Percentiles rank a stretch among this genome's conserved stretches.
These are phyloP conservation scores for Nesoenas mayeri DNA, from an alignment of 2,113 vertebrate species.

Conservation along the genomic window DNA sequence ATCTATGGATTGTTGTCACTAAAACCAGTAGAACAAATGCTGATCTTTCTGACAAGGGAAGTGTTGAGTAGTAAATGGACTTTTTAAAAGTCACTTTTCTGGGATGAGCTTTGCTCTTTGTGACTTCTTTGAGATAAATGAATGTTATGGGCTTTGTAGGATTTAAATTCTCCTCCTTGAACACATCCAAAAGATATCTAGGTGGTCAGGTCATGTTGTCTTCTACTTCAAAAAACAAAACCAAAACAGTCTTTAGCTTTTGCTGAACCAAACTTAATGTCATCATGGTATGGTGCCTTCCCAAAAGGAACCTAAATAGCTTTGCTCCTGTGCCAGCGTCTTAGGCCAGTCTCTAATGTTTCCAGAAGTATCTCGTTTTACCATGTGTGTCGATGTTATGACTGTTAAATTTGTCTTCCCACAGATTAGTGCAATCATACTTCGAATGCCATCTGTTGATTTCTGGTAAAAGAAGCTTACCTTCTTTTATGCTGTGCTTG, in stretches of 20 bases:
- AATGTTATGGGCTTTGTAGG: background rate
- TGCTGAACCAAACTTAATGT: background rate
- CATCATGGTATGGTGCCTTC: background rate
- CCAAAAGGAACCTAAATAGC: background rate
- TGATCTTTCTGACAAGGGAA: background rate
- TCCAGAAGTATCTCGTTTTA: background rate
- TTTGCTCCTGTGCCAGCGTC: background rate
- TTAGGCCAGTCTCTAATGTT: background rate
- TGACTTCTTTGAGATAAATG: background rate
- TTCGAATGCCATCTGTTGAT: background rate
- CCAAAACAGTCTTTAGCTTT: background rate
- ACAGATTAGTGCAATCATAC: background rate
- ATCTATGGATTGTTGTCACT: background rate
- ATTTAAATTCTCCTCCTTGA: background rate
- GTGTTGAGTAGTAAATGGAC: background rate
- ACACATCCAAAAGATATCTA: background rate
- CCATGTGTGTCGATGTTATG: accelerated
- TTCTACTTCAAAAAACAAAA: background rate
- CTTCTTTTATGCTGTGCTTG: background rate
- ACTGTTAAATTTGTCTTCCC: background rate
- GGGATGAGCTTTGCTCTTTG: background rate
- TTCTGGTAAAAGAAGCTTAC: background rate
- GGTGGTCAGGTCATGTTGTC: background rate
- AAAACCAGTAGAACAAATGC: background rate
- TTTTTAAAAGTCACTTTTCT: background rate